Evolutionary conservation across 1,140 invertebrate genomes (phyloP).

Genomic region (Nymphalis io): DNA sequence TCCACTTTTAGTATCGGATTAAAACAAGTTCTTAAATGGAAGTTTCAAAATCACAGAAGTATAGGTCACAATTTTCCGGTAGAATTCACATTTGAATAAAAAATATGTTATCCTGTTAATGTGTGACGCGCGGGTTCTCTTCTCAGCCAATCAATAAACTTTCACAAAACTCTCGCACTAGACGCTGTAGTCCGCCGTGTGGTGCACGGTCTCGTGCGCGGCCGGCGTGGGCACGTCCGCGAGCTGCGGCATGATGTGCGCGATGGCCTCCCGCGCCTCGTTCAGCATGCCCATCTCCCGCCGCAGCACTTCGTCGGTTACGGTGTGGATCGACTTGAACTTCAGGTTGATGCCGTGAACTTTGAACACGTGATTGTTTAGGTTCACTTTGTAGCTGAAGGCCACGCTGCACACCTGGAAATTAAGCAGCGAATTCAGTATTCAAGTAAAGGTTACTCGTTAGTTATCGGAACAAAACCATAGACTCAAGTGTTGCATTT

Average conservation of each 20-base stretch:
- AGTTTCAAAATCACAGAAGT: too few species aligned
- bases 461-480: too few species aligned
- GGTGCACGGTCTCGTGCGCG: conserved; percentile 63
- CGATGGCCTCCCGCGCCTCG: conserved; percentile 59
- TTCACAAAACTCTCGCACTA: background rate
- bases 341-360: conserved; percentile 74
- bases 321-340: conserved; percentile 75
- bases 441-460: too few species aligned
- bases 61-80: too few species aligned
- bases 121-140: too few species aligned
- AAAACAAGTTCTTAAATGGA: too few species aligned
- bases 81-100: too few species aligned
- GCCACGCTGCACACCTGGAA: conserved; percentile 76
- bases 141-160: too few species aligned
- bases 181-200: conserved; percentile 41
- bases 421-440: too few species aligned
- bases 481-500: too few species aligned
- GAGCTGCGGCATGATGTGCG: conserved; percentile 64
- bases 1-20: too few species aligned
- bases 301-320: conserved; percentile 70
- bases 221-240: conserved; percentile 53
- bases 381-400: conserved; percentile 78
- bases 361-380: conserved; percentile 77
- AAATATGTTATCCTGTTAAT: too few species aligned
- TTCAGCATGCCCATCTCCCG: conserved; percentile 61